Base-by-base conservation (phyloP, 2,888 invertebrate genomes). In the Lydus trimaculatus region DNA sequence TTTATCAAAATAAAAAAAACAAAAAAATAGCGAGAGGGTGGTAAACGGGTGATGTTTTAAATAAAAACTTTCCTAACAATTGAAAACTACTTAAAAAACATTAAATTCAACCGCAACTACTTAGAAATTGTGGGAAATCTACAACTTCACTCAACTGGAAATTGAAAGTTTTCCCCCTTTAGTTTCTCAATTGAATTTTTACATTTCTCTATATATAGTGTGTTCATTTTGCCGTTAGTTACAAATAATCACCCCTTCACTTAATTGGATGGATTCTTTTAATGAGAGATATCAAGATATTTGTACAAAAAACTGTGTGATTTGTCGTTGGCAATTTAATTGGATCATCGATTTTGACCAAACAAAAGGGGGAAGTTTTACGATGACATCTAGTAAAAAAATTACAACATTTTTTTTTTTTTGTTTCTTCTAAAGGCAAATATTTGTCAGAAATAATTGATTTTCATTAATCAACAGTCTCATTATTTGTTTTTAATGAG, bases 1-100 rank as follows among this genome's bases (percentile, higher is more conserved):
- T 17, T 43, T 43, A 6, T 43, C n/a, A n/a, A 43, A 43, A 13
- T 17, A 43, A n/a, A n/a, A n/a, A n/a, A n/a, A n/a, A n/a, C n/a
- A n/a, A n/a, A n/a, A n/a, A n/a, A 43, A 17, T 13, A 17, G n/a
- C 11, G 33, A n/a, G n/a, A n/a, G 33, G 33, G 33, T 33, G 8
- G 33, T 28, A 2, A 4, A 4, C 3, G 33, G 11, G 9, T 33
- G 7, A n/a, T n/a, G n/a, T n/a, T n/a, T n/a, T 17, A 17, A 43
- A 43, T 43, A 17, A 17, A n/a, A 43, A 39, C 39, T 39, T 43
- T 43, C 17, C n/a, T 2, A 28, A 28, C 33, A 33, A 33, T 11
- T 8, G n/a, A 33, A 36, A 52, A 61, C 73, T 72, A 69, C 71
- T 74, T 73, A 65, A 71, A 72, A 74, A 74, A 73, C 74, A 73